These are phyloP conservation scores for Phania funesta DNA, from an alignment of 2,888 invertebrate species.

Conservation along the genomic window DNA sequence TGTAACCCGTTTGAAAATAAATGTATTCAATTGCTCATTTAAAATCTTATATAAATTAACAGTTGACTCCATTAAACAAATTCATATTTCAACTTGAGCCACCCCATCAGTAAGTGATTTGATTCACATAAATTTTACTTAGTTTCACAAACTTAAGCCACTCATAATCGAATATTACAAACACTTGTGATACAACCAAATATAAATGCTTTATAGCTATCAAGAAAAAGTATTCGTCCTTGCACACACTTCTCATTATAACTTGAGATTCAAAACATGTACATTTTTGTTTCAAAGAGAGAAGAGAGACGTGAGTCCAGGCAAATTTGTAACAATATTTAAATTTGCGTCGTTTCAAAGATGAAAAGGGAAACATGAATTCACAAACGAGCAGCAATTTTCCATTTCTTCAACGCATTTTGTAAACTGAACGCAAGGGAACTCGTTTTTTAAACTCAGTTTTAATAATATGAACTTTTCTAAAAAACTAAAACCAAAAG, in stretches of 20 bases:
- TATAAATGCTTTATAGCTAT: slow-evolving; percentile 31
- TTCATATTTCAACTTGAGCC: slow-evolving; percentile 2
- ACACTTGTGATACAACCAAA: slow-evolving; percentile 22
- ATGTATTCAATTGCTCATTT: too few species aligned
- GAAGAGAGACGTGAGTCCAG: slow-evolving; percentile 8
- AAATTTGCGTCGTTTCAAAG: slow-evolving; percentile 23
- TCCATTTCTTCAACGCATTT: slow-evolving; percentile 16
- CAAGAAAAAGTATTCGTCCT: background rate
- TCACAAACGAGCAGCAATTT: slow-evolving; percentile 29
- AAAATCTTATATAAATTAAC: background rate
- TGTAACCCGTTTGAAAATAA: too few species aligned
- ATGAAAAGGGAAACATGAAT: background rate
- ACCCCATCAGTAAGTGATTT: slow-evolving; percentile 4
- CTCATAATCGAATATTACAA: slow-evolving; percentile 53
- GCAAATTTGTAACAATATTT: slow-evolving; percentile 42
- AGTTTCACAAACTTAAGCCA: slow-evolving; percentile 41
- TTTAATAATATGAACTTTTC: slow-evolving; percentile 25
- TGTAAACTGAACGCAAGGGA: slow-evolving; percentile 2
- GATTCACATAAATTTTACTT: slow-evolving; percentile 33
- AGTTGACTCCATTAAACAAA: too few species aligned
- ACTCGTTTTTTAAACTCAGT: background rate
- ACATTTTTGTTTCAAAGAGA: background rate
- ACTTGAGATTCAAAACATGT: slow-evolving; percentile 51
- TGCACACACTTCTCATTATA: background rate
- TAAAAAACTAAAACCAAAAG: background rate